phyloP scores from a whole-genome alignment of 2,797 vertebrate species.

The Tolypeutes matacus region DNA sequence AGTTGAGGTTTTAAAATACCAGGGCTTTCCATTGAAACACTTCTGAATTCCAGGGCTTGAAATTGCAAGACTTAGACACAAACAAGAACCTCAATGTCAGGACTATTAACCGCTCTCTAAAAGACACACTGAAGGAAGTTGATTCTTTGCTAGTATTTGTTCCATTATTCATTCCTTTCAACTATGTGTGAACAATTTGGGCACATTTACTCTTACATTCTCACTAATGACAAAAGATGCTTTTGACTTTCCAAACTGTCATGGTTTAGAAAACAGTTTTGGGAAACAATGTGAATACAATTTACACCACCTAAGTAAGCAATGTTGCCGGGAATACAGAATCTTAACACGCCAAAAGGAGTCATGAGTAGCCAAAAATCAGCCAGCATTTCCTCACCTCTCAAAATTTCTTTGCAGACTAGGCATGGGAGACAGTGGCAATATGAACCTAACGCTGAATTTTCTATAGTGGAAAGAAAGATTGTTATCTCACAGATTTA shows the following conservation, averaged over 20 bases:
- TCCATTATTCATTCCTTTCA: constrained; percentile 24
- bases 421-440: neutral
- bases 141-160: constrained; percentile 43
- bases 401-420: neutral
- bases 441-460: neutral
- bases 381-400: neutral
- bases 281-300: constrained; percentile 14
- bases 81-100: constrained; percentile 65
- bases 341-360: neutral
- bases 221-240: constrained; percentile 35
- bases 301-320: neutral
- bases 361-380: neutral
- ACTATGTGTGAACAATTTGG: neutral
- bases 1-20: constrained; percentile 66
- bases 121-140: constrained; percentile 32
- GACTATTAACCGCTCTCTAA: constrained; percentile 40
- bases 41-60: constrained; percentile 63
- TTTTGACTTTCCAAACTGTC: constrained; percentile 55
- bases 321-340: constrained; percentile 22
- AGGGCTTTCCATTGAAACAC: constrained; percentile 67
- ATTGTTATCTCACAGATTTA: neutral
- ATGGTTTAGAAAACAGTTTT: constrained; percentile 50
- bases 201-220: neutral
- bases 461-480: neutral
- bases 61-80: constrained; percentile 70